phyloP scores from a whole-genome alignment of 1,140 invertebrate species.

The Sitodiplosis mosellana region DNA sequence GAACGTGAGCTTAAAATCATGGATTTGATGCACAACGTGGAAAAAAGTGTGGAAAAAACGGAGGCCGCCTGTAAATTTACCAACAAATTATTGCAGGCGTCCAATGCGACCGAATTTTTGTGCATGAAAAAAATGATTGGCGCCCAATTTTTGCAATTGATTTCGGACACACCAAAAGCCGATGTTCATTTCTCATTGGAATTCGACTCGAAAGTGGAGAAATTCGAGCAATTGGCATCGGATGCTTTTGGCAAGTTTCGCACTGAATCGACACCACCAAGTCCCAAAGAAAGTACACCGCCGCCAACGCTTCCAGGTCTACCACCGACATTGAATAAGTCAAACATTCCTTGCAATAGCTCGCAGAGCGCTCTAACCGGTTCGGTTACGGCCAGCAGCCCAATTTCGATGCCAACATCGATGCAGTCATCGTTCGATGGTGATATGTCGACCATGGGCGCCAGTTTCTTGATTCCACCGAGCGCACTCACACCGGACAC shows the following conservation, averaged over 20 bases:
- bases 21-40: constrained; percentile 63
- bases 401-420: constrained; percentile 43
- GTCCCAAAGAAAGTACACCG: constrained; percentile 13
- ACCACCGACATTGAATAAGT: constrained; percentile 8
- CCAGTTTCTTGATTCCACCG: constrained; percentile 28
- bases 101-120: constrained; percentile 65
- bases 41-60: constrained; percentile 61
- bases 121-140: constrained; percentile 58
- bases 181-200: constrained; percentile 59
- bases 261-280: constrained; percentile 31
- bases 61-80: constrained; percentile 73
- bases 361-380: constrained; percentile 7
- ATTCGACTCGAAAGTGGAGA: constrained; percentile 61
- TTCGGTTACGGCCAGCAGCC: constrained; percentile 36
- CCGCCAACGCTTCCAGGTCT: constrained; percentile 11
- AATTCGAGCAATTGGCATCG: constrained; percentile 51
- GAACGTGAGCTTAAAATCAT: constrained; percentile 71
- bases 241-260: constrained; percentile 53
- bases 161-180: constrained; percentile 59
- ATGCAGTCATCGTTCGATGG: constrained; percentile 65
- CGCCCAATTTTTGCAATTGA: constrained; percentile 53
- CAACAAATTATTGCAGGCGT: constrained; percentile 54
- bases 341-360: constrained; percentile 4
- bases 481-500: constrained; percentile 24
- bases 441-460: constrained; percentile 21